Conservation (phyloP, 2,113 vertebrate species). For the Peucedramus taeniatus region DNA sequence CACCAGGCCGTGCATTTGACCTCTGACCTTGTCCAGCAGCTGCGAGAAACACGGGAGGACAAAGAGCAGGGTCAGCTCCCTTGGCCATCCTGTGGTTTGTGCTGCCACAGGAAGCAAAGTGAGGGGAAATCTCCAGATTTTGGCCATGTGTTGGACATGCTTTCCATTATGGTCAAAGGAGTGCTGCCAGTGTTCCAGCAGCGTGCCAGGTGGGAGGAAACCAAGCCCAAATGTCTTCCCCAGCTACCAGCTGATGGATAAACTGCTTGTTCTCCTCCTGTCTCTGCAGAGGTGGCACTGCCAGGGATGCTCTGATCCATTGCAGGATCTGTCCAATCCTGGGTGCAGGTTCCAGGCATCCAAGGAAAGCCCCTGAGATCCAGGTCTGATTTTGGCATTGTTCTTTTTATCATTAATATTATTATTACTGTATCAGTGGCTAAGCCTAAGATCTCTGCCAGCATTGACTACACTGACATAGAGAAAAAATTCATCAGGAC, state of each 20-base stretch:
- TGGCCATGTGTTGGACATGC: neutral
- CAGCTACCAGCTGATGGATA: neutral
- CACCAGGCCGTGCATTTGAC: neutral
- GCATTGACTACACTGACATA: neutral
- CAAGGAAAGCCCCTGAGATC: neutral
- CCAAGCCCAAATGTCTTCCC: neutral
- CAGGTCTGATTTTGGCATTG: neutral
- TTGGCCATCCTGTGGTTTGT: neutral
- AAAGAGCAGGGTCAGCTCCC: neutral
- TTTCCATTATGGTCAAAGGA: neutral
- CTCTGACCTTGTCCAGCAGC: neutral
- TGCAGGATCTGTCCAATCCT: neutral
- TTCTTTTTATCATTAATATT: neutral
- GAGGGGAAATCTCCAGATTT: neutral
- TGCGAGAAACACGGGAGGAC: neutral
- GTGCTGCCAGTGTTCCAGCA: neutral
- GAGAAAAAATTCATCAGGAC: neutral
- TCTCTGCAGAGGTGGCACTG: neutral
- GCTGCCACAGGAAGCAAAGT: neutral
- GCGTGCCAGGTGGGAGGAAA: neutral
- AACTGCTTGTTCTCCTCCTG: neutral
- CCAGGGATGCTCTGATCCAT: neutral
- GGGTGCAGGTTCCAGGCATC: neutral
- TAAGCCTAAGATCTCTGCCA: neutral
- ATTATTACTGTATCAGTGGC: neutral